Evolutionary conservation across 2,888 invertebrate genomes (phyloP), one percentile per base, ranked within the genome.

Genomic region (Pomacea canaliculata): DNA sequence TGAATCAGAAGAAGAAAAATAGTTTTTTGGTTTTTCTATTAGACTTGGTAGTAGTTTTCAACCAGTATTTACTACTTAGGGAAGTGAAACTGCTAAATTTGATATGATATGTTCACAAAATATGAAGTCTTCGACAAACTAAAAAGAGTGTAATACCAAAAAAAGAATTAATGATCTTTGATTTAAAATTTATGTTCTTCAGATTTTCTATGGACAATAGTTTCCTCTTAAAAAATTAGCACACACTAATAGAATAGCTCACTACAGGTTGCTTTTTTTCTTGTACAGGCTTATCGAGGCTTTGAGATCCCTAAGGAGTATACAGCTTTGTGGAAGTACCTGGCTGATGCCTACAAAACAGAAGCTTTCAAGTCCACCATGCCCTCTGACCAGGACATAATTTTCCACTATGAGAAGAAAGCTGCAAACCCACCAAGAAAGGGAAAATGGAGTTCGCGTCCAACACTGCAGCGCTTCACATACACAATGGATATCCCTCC

Each of bases 281-380:
- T 56, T 66, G 84, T 81, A 18, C 81, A 90, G 88, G 85, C 85
- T 59, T 91, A 87, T 82, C 83, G 83, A 82, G 92, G 92, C 80
- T 94, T 93, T 89, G 93, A 93, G 83, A 93, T 94, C 81, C 93
- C 93, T 1, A 90, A 90, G 66, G 94, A 94, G 87, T 93, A 96
- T 91, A 93, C 93, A 79, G 93, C 95, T 85, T n/a, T 99, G 88
- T 99, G 99, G 99, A 95, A 95, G 88, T 99, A 99, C 93, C 96
- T 99, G n/a, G 94, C 95, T 88, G 96, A 97, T 91, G 99, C 98
- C 95, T 99, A 99, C 92, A 96, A 97, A n/a, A 93, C 98, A 90
- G 98, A 99, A 91, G 99, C 99, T 73, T 99, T 99, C 93, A 95
- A 96, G 85, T 98, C 99, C 92, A 97, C 97, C 89, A 98, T 98